Evolutionary conservation across 2,888 invertebrate genomes (phyloP), one percentile per base, ranked within the genome.

Genomic region (Thecocarcelia acutangulata): DNA sequence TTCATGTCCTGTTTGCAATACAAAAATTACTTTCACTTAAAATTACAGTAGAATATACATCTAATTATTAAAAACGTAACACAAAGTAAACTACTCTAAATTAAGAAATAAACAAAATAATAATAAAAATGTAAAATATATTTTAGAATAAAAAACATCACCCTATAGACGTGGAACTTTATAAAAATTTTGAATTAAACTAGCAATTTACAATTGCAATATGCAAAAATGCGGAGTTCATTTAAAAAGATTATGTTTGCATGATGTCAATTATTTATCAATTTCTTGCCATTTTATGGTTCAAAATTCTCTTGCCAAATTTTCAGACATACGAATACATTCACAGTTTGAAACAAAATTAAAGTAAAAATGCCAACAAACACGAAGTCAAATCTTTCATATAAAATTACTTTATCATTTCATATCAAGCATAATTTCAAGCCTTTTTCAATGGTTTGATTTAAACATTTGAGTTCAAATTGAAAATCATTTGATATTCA

Each of bases 221-320:
- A 61, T 76, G 19, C 56, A 56, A 63, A 63, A 64, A 52, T 64
- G 52, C 61, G 54, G 56, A 24, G 6, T 44, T 64, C 24, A 37
- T 52, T 28, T 70, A 54, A 69, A 19, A 56, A 40, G 12, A 8
- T 54, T 40, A 33, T 24, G 9, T 72, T 70, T 76, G 79, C 81
- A 73, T 74, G 66, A 77, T 81, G 76, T 80, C 75, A 73, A 81
- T 68, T 76, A 74, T 68, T 63, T n/a, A n/a, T n/a, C n/a, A n/a
- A n/a, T 82, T 70, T 73, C 70, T 61, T 19, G 13, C 84, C 84
- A 84, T 84, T 85, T 85, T 77, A 84, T 83, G 83, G 83, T 77
- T 68, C 77, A 59, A 75, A 76, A 73, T 79, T 78, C 75, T 82
- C 80, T 80, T 83, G 33, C 1, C 33, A 48, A 74, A 61, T 64